These are phyloP conservation scores for Drosophila carrolli DNA, from an alignment of 1,140 invertebrate species.

Conservation along the genomic window DNA sequence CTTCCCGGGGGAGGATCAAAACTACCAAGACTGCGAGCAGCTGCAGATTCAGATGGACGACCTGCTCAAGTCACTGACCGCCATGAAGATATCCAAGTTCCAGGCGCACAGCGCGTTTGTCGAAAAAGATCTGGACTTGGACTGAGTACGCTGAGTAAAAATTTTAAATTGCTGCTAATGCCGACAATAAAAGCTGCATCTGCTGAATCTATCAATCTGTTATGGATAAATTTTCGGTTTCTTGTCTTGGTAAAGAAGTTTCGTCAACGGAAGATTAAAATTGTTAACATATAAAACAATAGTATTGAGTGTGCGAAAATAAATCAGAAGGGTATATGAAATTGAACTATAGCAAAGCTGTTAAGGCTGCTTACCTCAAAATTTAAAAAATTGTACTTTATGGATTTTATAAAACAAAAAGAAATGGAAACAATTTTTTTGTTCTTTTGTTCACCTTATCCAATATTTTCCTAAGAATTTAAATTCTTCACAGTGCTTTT, in stretches of 20 bases:
- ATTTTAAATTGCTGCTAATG: not conserved
- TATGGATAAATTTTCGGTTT: conserved; percentile 1
- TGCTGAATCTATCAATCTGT: not conserved
- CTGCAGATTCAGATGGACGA: conserved; percentile 87
- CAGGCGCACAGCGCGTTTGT: conserved; percentile 67
- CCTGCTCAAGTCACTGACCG: conserved; percentile 86
- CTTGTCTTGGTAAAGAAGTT: not conserved
- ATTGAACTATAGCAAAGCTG: too few relatives aligned
- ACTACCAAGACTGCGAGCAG: conserved; percentile 84
- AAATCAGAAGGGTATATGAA: not conserved
- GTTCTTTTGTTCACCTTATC: not conserved
- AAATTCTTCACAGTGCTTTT: not conserved
- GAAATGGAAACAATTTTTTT: too few relatives aligned
- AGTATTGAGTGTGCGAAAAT: not conserved
- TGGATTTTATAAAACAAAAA: too few relatives aligned
- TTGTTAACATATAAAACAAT: not conserved
- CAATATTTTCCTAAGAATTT: not conserved
- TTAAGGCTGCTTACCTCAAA: too few relatives aligned
- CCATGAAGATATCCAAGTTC: conserved; percentile 89
- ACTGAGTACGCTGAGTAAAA: conserved; percentile 8
- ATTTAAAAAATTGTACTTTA: too few relatives aligned
- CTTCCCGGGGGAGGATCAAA: not conserved
- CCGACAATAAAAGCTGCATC: not conserved
- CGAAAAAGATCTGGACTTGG: conserved; percentile 55
- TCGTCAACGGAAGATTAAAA: not conserved